Evolutionary conservation across 2,888 invertebrate genomes (phyloP).

Genomic region (Ennomos quercinarius): DNA sequence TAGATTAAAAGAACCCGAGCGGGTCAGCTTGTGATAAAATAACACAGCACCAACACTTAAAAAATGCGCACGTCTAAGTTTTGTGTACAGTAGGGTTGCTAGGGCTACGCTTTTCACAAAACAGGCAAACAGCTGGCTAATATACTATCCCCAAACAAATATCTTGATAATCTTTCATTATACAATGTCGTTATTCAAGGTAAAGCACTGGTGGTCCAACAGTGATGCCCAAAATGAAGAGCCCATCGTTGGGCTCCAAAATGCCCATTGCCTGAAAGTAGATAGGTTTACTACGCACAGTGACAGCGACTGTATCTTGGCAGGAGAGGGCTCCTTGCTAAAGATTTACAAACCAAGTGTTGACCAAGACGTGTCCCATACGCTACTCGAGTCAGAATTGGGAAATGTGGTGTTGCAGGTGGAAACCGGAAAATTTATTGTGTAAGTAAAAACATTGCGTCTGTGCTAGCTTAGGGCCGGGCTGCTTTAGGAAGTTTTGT

Average conservation of each 20-base stretch:
- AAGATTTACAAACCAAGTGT: conserved; percentile 70
- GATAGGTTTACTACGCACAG: conserved; percentile 92
- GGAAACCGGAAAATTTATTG: conserved; percentile 92
- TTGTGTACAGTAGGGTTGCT: conserved; percentile 27
- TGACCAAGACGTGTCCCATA: conserved; percentile 85
- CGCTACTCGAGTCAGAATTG: conserved; percentile 92
- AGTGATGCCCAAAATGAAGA: conserved; percentile 85
- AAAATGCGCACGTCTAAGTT: neutral
- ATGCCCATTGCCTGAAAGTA: conserved; percentile 87
- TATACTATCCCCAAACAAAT: too few species aligned
- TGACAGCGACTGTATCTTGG: conserved; percentile 92
- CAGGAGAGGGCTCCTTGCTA: conserved; percentile 69
- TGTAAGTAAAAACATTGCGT: conserved; percentile 84
- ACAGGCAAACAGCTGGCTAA: conserved; percentile 21
- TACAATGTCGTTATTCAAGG: conserved; percentile 96
- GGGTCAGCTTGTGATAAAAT: too few species aligned
- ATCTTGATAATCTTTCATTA: too few species aligned
- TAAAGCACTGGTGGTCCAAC: conserved; percentile 95
- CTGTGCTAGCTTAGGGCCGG: too few species aligned
- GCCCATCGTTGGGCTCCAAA: conserved; percentile 83
- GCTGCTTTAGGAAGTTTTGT: too few species aligned
- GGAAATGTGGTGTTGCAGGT: conserved; percentile 92
- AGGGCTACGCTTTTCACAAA: conserved; percentile 4
- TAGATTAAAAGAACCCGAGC: too few species aligned
- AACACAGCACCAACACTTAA: too few species aligned